Percentiles rank a stretch among this genome's conserved stretches.
Evolutionary conservation across 1,140 invertebrate species (phyloP).

Genomic region (Globodera ellingtonae): DNA sequence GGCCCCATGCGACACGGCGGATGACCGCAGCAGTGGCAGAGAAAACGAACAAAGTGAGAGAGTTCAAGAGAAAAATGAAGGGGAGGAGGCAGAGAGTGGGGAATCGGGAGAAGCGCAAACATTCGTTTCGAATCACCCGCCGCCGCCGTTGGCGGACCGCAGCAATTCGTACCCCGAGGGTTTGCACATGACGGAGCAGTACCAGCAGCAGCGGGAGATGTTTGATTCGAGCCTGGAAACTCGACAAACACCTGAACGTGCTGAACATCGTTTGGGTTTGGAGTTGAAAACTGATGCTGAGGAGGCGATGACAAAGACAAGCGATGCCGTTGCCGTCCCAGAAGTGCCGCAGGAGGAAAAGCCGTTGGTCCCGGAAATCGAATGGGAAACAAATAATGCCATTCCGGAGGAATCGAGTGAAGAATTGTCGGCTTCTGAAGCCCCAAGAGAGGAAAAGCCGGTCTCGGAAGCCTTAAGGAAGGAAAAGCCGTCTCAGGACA

Average conservation of each 20-base stretch:
- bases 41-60: background rate
- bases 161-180: too few relatives aligned
- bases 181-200: too few relatives aligned
- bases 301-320: too few relatives aligned
- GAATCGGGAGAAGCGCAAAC: background rate
- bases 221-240: too few relatives aligned
- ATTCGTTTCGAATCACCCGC: background rate
- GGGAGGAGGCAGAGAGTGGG: constrained; percentile 25
- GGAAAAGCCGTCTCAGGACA: background rate
- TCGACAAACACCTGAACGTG: too few relatives aligned
- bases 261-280: background rate
- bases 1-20: constrained; percentile 20
- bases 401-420: too few relatives aligned
- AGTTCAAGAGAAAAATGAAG: constrained; percentile 11
- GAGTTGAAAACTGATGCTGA: too few relatives aligned
- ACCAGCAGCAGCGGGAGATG: too few relatives aligned
- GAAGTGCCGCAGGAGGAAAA: background rate
- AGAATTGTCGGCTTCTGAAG: constrained; percentile 7
- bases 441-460: background rate
- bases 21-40: background rate
- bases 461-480: background rate
- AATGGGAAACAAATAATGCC: too few relatives aligned
- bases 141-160: background rate
- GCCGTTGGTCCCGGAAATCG: background rate
- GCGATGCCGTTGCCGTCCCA: too few relatives aligned